Evolutionary conservation across 1,140 invertebrate genomes (phyloP).

Genomic region (Drosophila yakuba): DNA sequence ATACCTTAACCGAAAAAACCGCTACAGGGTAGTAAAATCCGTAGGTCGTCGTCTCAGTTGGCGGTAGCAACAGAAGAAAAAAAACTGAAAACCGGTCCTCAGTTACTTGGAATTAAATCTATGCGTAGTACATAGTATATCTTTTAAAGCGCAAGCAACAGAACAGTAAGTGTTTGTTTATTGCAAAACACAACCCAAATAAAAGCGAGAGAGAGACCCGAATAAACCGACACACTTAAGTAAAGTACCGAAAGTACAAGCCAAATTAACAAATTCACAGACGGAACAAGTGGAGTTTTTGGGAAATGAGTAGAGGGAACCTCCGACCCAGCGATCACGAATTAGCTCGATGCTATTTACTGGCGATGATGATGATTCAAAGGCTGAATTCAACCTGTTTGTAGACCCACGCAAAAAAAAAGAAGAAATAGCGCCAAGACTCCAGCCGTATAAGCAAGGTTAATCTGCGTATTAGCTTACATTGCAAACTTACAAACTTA

Average conservation of each 20-base stretch:
- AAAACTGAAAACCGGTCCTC: constrained; percentile 60
- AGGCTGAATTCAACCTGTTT: constrained; percentile 56
- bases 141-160: constrained; percentile 52
- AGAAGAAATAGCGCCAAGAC: constrained; percentile 13
- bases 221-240: constrained; percentile 32
- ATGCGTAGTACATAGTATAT: constrained; percentile 38
- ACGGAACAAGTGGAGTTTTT: constrained; percentile 17
- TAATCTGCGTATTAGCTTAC: constrained; percentile 60
- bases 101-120: constrained; percentile 74
- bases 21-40: constrained; percentile 44
- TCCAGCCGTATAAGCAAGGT: constrained; percentile 48
- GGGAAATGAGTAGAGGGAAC: constrained; percentile 8
- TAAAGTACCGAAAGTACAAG: constrained; percentile 22
- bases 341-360: constrained; percentile 23
- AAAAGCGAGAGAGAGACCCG: constrained; percentile 4
- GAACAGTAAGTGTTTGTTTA: constrained; percentile 75
- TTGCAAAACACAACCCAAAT: constrained; percentile 62
- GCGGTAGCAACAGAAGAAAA: constrained; percentile 40
- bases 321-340: constrained; percentile 41
- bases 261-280: constrained; percentile 38
- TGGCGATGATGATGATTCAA: constrained; percentile 24
- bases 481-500: constrained; percentile 56
- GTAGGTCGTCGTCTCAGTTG: constrained; percentile 63
- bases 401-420: constrained; percentile 43
- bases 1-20: constrained; percentile 8